Conservation (phyloP, 2,113 vertebrate species). For the Vimba vimba region DNA sequence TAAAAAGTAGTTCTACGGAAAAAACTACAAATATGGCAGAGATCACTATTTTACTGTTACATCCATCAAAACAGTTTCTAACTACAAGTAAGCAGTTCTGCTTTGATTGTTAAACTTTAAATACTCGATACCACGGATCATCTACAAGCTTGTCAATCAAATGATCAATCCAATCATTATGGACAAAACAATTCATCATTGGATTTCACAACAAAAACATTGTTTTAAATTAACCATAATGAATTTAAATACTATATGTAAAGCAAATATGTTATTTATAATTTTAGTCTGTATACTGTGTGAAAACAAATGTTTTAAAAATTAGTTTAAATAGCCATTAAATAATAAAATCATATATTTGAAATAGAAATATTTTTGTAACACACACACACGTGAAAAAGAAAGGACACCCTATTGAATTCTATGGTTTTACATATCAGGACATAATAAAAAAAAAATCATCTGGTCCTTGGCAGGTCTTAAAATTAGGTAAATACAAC, state of each 20-base stretch:
- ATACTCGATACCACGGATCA: not conserved
- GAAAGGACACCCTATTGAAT: too few species aligned
- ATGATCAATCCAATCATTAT: not conserved
- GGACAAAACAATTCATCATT: not conserved
- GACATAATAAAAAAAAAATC: not conserved
- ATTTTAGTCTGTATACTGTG: not conserved
- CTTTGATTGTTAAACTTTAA: not conserved
- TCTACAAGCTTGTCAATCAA: not conserved
- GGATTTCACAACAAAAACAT: not conserved
- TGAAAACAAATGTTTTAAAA: not conserved
- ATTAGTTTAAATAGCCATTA: not conserved
- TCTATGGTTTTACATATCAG: too few species aligned
- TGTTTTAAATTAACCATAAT: not conserved
- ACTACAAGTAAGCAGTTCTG: not conserved
- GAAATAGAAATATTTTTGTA: too few species aligned
- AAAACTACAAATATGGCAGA: not conserved
- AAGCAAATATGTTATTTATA: not conserved
- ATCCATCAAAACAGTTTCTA: not conserved
- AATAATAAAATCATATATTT: not conserved
- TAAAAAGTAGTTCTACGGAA: not conserved
- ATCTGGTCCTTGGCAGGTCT: not conserved
- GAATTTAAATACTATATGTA: not conserved
- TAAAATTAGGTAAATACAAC: too few species aligned
- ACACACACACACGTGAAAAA: too few species aligned
- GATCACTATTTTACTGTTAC: not conserved